A percentile compares a stretch with the other conserved stretches of the same genome.
phyloP scores from a whole-genome alignment of 2,797 vertebrate genomes.

The Phyllotis vaccarum region DNA sequence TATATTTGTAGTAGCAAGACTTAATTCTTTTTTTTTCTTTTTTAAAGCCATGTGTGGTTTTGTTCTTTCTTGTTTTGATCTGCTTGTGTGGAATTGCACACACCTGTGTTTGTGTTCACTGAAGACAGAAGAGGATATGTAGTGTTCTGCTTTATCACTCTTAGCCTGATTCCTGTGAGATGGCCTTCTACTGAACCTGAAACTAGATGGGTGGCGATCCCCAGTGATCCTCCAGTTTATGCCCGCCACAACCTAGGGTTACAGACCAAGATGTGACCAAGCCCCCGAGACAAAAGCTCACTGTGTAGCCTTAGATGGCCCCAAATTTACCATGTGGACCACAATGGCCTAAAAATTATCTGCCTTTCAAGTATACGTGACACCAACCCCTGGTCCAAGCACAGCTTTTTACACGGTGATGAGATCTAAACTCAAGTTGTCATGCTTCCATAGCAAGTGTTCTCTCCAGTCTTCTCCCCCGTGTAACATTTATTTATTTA shows the following conservation, averaged over 20 bases:
- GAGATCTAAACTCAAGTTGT: not conserved
- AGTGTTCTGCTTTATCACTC: not conserved
- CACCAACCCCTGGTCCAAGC: not conserved
- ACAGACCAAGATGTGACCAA: not conserved
- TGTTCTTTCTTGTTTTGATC: not conserved
- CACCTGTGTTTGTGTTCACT: not conserved
- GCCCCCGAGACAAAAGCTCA: not conserved
- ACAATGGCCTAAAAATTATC: not conserved
- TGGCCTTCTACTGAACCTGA: not conserved
- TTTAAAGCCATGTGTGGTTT: not conserved
- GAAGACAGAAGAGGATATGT: not conserved
- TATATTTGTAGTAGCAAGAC: constrained; percentile 44
- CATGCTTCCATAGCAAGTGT: not conserved
- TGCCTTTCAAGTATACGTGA: not conserved
- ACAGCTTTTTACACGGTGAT: not conserved
- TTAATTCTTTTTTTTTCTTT: constrained; percentile 15
- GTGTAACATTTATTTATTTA: not conserved
- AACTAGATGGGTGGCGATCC: not conserved
- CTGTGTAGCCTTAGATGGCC: not conserved
- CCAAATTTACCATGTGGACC: not conserved
- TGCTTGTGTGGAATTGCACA: not conserved
- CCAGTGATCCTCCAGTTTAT: not conserved
- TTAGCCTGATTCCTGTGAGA: not conserved
- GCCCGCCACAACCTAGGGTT: not conserved
- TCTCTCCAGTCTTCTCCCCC: not conserved